A percentile compares a stretch with the other conserved stretches of the same genome.
Evolutionary conservation across 2,888 invertebrate species (phyloP).

Genomic region (Athrips mouffetella): DNA sequence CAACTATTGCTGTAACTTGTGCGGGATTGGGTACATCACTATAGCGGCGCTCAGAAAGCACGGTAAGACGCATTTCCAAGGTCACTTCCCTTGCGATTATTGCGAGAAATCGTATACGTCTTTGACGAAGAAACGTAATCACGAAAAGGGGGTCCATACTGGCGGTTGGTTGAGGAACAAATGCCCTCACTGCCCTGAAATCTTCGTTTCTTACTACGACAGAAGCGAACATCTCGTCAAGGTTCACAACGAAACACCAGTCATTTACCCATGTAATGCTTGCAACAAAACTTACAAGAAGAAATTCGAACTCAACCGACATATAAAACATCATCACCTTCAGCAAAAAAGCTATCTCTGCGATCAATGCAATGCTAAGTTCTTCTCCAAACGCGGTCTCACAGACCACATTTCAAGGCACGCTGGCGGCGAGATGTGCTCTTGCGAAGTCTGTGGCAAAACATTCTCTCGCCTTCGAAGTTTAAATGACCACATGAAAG

Average conservation of each 20-base stretch:
- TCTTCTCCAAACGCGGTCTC: conserved; percentile 65
- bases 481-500: conserved; percentile 56
- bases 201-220: conserved; percentile 69
- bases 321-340: conserved; percentile 67
- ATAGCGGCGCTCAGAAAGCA: conserved; percentile 70
- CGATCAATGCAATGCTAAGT: conserved; percentile 64
- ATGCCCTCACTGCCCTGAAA: conserved; percentile 66
- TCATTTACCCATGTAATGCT: conserved; percentile 64
- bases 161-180: conserved; percentile 71
- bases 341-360: conserved; percentile 63
- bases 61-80: conserved; percentile 66
- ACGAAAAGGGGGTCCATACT: conserved; percentile 67
- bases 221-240: conserved; percentile 62
- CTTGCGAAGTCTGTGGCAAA: conserved; percentile 62
- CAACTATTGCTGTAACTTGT: conserved; percentile 69
- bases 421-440: conserved; percentile 47
- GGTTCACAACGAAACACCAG: conserved; percentile 55
- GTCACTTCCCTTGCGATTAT: conserved; percentile 73
- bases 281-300: conserved; percentile 68
- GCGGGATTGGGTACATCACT: conserved; percentile 65
- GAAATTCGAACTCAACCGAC: conserved; percentile 64
- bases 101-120: conserved; percentile 77
- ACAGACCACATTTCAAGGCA: conserved; percentile 59
- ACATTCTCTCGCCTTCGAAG: conserved; percentile 52
- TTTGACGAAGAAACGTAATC: conserved; percentile 63